Base-by-base conservation (phyloP, 2,797 vertebrate genomes). In the Girardinus metallicus region DNA sequence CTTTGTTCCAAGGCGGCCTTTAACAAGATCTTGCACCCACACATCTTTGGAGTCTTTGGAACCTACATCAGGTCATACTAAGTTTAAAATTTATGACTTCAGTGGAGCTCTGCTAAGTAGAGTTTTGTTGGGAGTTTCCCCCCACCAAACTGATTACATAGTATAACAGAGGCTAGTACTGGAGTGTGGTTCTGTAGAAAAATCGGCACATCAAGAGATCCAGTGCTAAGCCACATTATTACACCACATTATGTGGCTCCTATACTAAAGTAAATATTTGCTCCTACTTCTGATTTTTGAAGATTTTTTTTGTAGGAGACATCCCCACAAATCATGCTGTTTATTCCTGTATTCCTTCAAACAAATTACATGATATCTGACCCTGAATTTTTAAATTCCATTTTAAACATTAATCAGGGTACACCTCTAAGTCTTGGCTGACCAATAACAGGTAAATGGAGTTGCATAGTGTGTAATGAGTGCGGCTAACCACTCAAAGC, bases 21-120 rank as follows among this genome's bases (percentile, higher is more conserved):
- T 99, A 86, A 99, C 98, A 64, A 96, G 98, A 89, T 98, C 98
- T 68, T 95, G 97, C 91, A 98, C 97, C 87, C 96, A 96, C 83
- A 96, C 97, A 85, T 97, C 97, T 75, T 95, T 96, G 81, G 97
- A 97, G 70, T 96, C 97, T 82, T 93, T 98, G 86, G 91, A 97
- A 83, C 94, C 97, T 6, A 97, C 99, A 91, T 96, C 97, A 93
- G 98, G 98, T 99, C 96, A 94, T 53, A 39, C 4, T 34, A 5
- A 46, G 34, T 44, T 31, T 41, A 16, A 11, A 41, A 60, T 21
- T 41, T 49, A 29, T 47, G 29, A 21, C 44, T 49, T 49, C 72
- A 11, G 23, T 41, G 23, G 39, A 26, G 9, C 66, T 70, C 2
- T 18, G 1, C 10, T 26, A 26, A 41, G 10, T 16, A 34, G 29